Evolutionary conservation across 1,140 invertebrate genomes (phyloP), one percentile per base, ranked within the genome.

Genomic region (Pogonognathellus flavescens): DNA sequence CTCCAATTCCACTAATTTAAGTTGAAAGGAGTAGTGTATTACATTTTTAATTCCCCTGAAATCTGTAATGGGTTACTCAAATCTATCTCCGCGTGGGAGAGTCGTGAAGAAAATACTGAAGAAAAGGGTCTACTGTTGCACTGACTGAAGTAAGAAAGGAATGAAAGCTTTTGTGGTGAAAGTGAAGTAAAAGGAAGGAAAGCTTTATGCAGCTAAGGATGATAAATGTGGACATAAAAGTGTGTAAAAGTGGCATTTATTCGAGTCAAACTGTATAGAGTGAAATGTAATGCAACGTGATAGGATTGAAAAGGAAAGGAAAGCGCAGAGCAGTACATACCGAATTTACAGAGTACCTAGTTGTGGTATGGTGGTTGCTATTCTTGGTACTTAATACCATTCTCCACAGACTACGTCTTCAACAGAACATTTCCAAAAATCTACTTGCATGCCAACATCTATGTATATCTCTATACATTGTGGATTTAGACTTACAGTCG

Each of bases 211-310:
- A 57, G 53, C 53, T 57, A 57, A 57, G 53, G 53, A 57, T 83
- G 82, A 83, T 83, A 60, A 2, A 83, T 25, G 52, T n/a, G 10
- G 53, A 57, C 14, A 55, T 62, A 55, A 62, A 83, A 83, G 55
- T 62, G 59, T 55, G 20, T 83, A 59, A 83, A 83, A 59, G 82
- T 83, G 55, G 82, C 82, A 83, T 83, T 82, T 83, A 83, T 83
- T 83, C 82, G 82, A 83, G 82, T 83, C 82, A 83, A 83, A 83
- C 82, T 55, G 82, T 83, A 62, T 62, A 83, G 22, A 60, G 82
- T 22, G 57, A 41, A 76, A 41, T 31, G 70, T 82, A 82, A 82
- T 82, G 52, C 16, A 55, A 82, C 53, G 49, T 82, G 80, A 82
- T 82, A 31, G 76, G 76, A 80, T 31, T 25, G 76, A 80, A 49